These are phyloP conservation scores for Chaitophorus viminalis DNA, from an alignment of 2,888 invertebrate species.

Conservation along the genomic window DNA sequence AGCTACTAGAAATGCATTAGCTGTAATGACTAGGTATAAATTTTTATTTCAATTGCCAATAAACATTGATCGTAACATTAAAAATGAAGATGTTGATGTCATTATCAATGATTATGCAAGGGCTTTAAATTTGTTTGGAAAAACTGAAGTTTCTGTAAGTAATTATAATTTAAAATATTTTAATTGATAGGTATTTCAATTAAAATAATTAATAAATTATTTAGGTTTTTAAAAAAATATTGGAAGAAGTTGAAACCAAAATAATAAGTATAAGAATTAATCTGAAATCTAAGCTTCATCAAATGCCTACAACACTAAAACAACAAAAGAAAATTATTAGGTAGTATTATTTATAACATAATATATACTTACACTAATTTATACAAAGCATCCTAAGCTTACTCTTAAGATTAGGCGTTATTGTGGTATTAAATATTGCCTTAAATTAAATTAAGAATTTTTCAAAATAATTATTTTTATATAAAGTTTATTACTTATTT, in stretches of 20 bases:
- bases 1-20: slow-evolving; percentile 92
- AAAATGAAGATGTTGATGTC: slow-evolving; percentile 93
- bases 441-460: not conserved
- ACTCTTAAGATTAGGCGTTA: not conserved
- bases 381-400: not conserved
- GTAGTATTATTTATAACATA: slow-evolving; percentile 66
- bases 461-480: not conserved
- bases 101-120: slow-evolving; percentile 97
- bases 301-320: slow-evolving; percentile 91
- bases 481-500: not conserved
- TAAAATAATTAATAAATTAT: not conserved
- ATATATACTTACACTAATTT: not conserved
- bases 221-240: slow-evolving; percentile 85
- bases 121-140: slow-evolving; percentile 94
- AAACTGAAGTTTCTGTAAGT: slow-evolving; percentile 87
- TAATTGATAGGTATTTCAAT: not conserved
- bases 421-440: not conserved
- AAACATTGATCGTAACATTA: slow-evolving; percentile 91
- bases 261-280: slow-evolving; percentile 84
- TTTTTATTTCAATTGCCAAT: slow-evolving; percentile 96
- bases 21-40: slow-evolving; percentile 90
- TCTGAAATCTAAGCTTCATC: slow-evolving; percentile 83
- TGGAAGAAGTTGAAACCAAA: slow-evolving; percentile 90
- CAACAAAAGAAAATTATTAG: slow-evolving; percentile 95
- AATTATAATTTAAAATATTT: slow-evolving; percentile 65